Base-by-base conservation (phyloP, 1,140 invertebrate species). In the Steinernema khuongi region DNA sequence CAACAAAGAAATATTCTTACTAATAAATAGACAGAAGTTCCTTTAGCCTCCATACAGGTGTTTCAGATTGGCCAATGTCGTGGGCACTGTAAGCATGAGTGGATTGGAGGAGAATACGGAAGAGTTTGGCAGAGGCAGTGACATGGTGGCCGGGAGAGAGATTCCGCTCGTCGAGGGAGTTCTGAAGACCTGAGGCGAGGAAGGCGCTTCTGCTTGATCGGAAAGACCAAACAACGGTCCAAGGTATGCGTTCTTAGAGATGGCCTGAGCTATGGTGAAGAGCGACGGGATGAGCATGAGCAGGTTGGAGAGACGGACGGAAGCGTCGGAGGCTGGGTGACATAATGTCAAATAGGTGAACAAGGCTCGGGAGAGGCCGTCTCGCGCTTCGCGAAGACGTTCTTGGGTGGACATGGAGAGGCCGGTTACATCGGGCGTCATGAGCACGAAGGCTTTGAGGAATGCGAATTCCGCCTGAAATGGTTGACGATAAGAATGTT, bases 261-360 rank as follows among this genome's bases (percentile, higher is more conserved):
- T 60, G 26, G 33, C 28, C 11, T 78, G 36, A 28, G 70, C 73
- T 33, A 83, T 44, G 11, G 68, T 71, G 43, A 75, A 72, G 7
- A 82, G 68, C 7, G 81, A 67, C 30, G 81, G 81, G 17, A 82
- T 33, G 32, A 82, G 69, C 76, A 82, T 77, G 1, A 83, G 74
- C 44, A 82, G 77, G 36, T 73, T 81, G n/a, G 72, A 76, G 17
- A 81, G 76, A 68, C 81, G 72, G 18, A 82, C 75, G 17, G 71
- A 74, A 31, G 80, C 78, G 36, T 81, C 81, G n/a, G 70, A 33
- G 2, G 74, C 31, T 22, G 68, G 68, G 22, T 77, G 73, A 26
- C 33, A 73, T 2, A 72, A 33, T 22, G 60, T 36, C 33, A 82
- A 60, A 36, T 80, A 79, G 31, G 72, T 67, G 76, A 83, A 83